Evolutionary conservation across 1,140 invertebrate genomes (phyloP), one percentile per base, ranked within the genome.

Genomic region (Galleria mellonella): DNA sequence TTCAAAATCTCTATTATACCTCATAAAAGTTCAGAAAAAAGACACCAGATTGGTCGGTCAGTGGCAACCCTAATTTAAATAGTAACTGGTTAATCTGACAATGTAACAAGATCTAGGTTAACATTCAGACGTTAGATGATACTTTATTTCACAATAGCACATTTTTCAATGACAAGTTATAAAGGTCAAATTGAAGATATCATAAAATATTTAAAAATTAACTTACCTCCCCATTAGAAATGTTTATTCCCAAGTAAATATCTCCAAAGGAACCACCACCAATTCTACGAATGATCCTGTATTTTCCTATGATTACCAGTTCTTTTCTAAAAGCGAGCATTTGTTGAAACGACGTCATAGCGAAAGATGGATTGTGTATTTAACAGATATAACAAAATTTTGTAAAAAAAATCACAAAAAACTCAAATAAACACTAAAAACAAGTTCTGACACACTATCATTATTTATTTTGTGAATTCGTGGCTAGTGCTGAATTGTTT

Each of bases 231-330:
- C 97, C 97, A 92, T 96, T 98, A 70, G 92, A 90, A 71, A 97
- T 92, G 89, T 98, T 98, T 85, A 98, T 97, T 55, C 95, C 97
- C 64, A 99, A 89, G 87, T 98, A 99, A 79, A 99, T 99, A 87
- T 99, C 98, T 76, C 98, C 98, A 88, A 99, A 99, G 2, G 97
- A 99, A 59, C 98, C 98, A 83, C 96, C 97, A 78, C 88, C 98
- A 74, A 99, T 99, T 90, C 98, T 98, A 61, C 97, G 90, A 66
- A 98, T 93, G 62, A 99, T 90, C 76, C 96, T 93, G 88, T 99
- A 99, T 87, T 97, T 97, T 63, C 91, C 92, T 65, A 93, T 95
- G 66, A 97, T 94, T 33, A 69, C 31, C 42, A 60, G 13, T 45
- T 74, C 61, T 47, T 47, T 60, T 13, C 47, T 55, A 50, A 52